Percentiles rank a stretch among this genome's conserved stretches.
phyloP scores from a whole-genome alignment of 2,113 vertebrate genomes.

The Hyperoodon ampullatus region DNA sequence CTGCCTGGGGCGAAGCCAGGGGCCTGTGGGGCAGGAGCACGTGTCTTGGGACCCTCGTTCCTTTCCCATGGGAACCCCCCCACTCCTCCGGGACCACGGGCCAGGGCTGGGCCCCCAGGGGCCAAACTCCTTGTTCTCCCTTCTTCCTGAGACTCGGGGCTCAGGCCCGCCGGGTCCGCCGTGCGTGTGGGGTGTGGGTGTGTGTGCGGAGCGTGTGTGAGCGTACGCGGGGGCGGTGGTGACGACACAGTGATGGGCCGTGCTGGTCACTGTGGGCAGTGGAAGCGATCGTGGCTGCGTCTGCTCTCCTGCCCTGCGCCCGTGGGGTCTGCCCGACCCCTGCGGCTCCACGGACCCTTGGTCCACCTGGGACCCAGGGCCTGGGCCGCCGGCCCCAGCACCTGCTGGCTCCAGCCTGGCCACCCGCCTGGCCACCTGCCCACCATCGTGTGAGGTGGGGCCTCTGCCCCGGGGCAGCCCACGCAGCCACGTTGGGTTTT shows the following conservation, averaged over 20 bases:
- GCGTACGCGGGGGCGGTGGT: neutral
- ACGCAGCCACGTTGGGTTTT: neutral
- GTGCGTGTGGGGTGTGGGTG: neutral
- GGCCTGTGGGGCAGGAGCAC: neutral
- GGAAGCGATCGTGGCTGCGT: neutral
- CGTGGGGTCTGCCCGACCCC: accelerated
- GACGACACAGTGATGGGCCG: accelerated
- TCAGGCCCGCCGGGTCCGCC: neutral
- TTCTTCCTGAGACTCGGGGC: neutral
- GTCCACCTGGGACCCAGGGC: neutral
- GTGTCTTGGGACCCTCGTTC: neutral
- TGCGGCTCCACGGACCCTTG: neutral
- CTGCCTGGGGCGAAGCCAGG: neutral
- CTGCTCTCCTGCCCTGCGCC: accelerated
- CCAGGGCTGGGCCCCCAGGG: neutral
- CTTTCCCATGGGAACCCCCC: neutral
- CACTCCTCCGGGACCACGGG: accelerated
- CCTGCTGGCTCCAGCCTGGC: neutral
- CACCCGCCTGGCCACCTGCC: neutral
- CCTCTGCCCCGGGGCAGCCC: neutral
- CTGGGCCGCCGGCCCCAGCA: neutral
- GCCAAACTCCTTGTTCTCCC: neutral
- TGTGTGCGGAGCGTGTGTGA: neutral
- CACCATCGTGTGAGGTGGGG: accelerated
- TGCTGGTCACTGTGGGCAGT: neutral